Base-by-base conservation (phyloP, 1,140 invertebrate species). In the Drosophila punjabiensis region DNA sequence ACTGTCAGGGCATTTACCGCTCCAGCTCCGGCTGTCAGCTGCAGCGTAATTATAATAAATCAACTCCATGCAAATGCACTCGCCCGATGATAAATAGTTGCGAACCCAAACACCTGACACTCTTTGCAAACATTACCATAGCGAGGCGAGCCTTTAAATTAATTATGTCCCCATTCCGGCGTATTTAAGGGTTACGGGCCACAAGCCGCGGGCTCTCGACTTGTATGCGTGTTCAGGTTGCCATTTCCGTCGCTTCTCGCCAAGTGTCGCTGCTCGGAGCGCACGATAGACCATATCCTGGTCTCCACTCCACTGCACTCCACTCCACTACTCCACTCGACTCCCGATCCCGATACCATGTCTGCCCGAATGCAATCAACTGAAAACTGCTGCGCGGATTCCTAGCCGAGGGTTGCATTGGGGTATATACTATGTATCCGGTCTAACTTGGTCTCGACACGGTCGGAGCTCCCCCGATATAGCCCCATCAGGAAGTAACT, bases 1-100 rank as follows among this genome's bases (percentile, higher is more conserved):
- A 75, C 43, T 74, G 55, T 37, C 69, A 53, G 69, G 55, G 14
- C 71, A 75, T 75, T 75, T 75, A 75, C 71, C 71, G 71, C 71
- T 74, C 76, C 53, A 67, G 48, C 86, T 81, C 76, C 53, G 76
- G 48, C 86, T 84, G 84, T 85, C 85, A 89, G 59, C 75, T 81
- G 81, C 84, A 89, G 87, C 82, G 70, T 81, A 89, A 90, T 89
- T 89, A 90, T 79, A 90, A 89, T 89, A 90, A 90, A 90, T 91
- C 86, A 90, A 90, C 87, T 81, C 79, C 58, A 81, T 77, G 82
- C 86, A 82, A 90, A 86, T 90, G 79, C 82, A 89, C 58, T 71
- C 75, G 66, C 43, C 69, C 77, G 67, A 76, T 90, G 86, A 90
- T 90, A 70, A 76, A 89, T 89, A 70, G 85, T 58, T 85, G 70